Conservation (phyloP, 2,113 vertebrate genomes). For the Gadus macrocephalus region DNA sequence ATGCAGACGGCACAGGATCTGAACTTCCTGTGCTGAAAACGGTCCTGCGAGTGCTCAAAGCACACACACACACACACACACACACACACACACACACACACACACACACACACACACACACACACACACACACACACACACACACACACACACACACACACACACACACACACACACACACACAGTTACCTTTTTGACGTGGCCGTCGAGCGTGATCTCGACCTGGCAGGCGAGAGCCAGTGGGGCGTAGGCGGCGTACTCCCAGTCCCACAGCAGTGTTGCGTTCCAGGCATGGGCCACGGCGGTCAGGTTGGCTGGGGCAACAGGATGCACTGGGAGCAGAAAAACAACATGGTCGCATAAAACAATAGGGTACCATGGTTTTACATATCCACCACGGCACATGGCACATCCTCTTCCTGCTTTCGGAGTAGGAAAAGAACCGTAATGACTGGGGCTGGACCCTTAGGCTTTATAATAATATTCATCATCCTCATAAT, state of each 20-base stretch:
- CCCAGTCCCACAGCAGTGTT: conserved; percentile 66
- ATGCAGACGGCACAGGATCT: too few relatives aligned
- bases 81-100: neutral
- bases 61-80: neutral
- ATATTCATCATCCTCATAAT: too few relatives aligned
- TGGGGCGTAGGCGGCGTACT: conserved; percentile 35
- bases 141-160: neutral
- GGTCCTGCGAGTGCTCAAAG: neutral
- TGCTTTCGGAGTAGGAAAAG: too few relatives aligned
- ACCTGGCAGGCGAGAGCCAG: conserved; percentile 67
- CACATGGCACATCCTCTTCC: too few relatives aligned
- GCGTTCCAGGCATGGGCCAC: conserved; percentile 50
- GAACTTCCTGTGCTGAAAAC: neutral
- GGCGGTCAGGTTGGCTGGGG: conserved; percentile 31
- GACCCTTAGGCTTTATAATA: too few relatives aligned
- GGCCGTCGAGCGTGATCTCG: conserved; percentile 25
- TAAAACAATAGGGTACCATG: neutral
- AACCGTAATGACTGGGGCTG: too few relatives aligned
- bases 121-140: neutral
- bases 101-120: neutral
- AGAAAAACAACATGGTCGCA: neutral
- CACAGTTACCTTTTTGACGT: conserved; percentile 49
- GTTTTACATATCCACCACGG: neutral
- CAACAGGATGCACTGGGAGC: conserved; percentile 58
- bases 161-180: neutral